A percentile compares a stretch with the other conserved stretches of the same genome.
Evolutionary conservation across 2,113 vertebrate genomes (phyloP).

Genomic region (Cygnus atratus): DNA sequence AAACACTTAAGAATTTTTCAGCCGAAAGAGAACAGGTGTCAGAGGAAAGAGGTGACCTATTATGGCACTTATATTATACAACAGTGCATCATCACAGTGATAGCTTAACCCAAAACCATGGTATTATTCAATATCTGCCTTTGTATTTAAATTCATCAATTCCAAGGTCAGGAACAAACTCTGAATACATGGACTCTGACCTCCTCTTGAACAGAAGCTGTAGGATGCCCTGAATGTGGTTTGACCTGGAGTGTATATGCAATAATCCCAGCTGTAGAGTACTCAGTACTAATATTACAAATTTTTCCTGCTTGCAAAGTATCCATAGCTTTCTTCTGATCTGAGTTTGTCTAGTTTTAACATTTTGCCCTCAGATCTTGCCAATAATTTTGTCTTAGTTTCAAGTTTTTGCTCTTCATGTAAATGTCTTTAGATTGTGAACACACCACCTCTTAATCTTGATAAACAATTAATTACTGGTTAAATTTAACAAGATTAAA

Average conservation of each 20-base stretch:
- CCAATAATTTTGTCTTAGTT: background rate
- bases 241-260: background rate
- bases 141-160: background rate
- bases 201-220: background rate
- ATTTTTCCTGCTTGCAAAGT: background rate
- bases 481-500: background rate
- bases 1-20: slow-evolving; percentile 17
- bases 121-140: background rate
- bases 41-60: background rate
- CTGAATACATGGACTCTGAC: background rate
- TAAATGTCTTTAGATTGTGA: background rate
- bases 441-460: background rate
- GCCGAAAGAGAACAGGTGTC: background rate
- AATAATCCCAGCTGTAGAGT: background rate
- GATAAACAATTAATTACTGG: background rate
- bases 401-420: background rate
- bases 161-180: background rate
- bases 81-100: background rate
- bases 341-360: background rate
- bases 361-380: background rate
- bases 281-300: background rate
- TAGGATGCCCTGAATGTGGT: background rate
- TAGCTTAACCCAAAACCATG: background rate
- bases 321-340: background rate
- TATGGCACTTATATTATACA: background rate